Percentiles rank a stretch among this genome's conserved stretches.
Evolutionary conservation across 2,888 invertebrate genomes (phyloP).

Genomic region (Folsomia candida): DNA sequence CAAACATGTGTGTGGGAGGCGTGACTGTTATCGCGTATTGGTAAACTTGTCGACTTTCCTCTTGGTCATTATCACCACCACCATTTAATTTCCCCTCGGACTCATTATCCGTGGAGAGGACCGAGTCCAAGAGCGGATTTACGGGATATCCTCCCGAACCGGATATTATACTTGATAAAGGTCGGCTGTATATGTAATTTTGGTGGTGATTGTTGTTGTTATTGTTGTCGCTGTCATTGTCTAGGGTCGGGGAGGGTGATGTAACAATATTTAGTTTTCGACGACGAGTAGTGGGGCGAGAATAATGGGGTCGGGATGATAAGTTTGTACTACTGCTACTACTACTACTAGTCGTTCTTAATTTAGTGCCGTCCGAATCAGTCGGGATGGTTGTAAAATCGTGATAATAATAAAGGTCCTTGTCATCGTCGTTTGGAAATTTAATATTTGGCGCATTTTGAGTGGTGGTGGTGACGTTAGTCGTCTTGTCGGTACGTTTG

Average conservation of each 20-base stretch:
- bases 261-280: no score
- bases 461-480: background rate
- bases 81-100: background rate
- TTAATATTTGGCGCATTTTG: background rate
- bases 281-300: no score
- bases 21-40: slow-evolving; percentile 49
- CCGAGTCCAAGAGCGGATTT: slow-evolving; percentile 44
- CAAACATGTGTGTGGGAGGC: slow-evolving; percentile 38
- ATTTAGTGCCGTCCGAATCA: no score
- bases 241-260: background rate
- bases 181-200: slow-evolving; percentile 32
- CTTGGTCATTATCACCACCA: slow-evolving; percentile 2
- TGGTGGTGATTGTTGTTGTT: slow-evolving; percentile 35
- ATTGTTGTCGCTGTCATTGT: slow-evolving; percentile 7
- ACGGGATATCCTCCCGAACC: slow-evolving; percentile 25
- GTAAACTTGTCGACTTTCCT: slow-evolving; percentile 33
- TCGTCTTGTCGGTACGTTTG: no score
- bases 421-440: background rate
- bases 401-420: no score
- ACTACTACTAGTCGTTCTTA: background rate
- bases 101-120: slow-evolving; percentile 18
- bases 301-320: no score
- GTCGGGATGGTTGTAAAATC: no score
- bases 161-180: slow-evolving; percentile 11
- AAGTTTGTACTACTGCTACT: background rate